Evolutionary conservation across 2,888 invertebrate genomes (phyloP), one percentile per base, ranked within the genome.

Genomic region (Drosophila atroscutellata): DNA sequence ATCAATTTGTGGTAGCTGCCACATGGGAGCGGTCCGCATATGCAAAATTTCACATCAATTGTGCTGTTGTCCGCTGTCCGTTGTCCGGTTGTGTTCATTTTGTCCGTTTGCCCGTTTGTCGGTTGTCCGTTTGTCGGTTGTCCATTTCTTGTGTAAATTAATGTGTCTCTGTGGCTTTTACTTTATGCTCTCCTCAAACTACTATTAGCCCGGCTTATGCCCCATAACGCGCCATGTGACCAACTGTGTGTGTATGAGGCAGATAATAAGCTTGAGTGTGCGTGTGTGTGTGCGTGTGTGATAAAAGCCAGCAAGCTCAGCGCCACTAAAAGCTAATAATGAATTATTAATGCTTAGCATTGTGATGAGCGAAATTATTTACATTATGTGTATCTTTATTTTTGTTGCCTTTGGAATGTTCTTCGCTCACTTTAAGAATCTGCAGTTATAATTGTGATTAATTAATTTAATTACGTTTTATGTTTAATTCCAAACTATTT

Each of bases 91-190:
- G 15, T 45, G 45, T 45, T 45, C 20, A 45, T 45, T 26, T 26
- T 18, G 15, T 52, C 2, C 15, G 15, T 8, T 51, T 18, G 15
- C 34, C 2, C 15, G 15, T 8, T 51, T 15, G n/a, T 18, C 28
- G 18, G 6, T n/a, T 28, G 28, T 6, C 9, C 8, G 1, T 15
- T 51, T 15, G 13, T n/a, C 28, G 13, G 3, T 26, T 28, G 28
- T n/a, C 8, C 18, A 18, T 26, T 39, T 42, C 37, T 39, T 39
- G 37, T 34, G 56, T 39, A 77, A 86, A 77, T 79, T 75, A 83
- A 87, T 85, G 81, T 71, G 26, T n/a, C 26, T 55, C 54, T 57
- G 55, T 68, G 82, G 73, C 65, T 69, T 80, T 75, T 85, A 71
- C 56, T 67, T 56, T 57, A 45, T 54, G 50, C 54, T 65, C 30